A percentile compares a stretch with the other conserved stretches of the same genome.
Evolutionary conservation across 2,113 vertebrate species (phyloP).

Genomic region (Campylomormyrus numenius): DNA sequence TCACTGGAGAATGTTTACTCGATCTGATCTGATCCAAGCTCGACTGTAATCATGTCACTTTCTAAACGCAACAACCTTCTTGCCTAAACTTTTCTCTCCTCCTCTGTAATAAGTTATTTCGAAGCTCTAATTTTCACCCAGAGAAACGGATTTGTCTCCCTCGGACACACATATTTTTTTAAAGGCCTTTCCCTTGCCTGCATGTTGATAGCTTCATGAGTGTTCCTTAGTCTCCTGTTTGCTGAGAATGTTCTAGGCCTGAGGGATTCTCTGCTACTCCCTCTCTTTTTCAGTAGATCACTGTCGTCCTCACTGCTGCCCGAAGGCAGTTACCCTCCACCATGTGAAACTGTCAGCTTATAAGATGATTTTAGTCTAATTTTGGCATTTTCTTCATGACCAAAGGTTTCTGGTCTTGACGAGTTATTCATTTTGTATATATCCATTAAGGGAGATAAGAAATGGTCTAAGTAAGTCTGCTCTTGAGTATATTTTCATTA

Average conservation of each 20-base stretch:
- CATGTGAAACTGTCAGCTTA: not conserved
- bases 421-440: not conserved
- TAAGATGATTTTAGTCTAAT: not conserved
- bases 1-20: not conserved
- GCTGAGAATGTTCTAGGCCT: not conserved
- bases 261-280: not conserved
- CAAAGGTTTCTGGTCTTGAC: not conserved
- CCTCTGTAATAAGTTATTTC: not conserved
- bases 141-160: not conserved
- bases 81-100: not conserved
- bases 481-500: not conserved
- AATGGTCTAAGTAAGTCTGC: not conserved
- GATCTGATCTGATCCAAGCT: not conserved
- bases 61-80: not conserved
- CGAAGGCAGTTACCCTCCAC: not conserved
- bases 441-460: not conserved
- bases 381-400: not conserved
- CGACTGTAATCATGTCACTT: not conserved
- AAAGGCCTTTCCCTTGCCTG: not conserved
- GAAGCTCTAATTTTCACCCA: not conserved
- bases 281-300: not conserved
- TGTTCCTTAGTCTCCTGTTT: not conserved
- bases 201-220: not conserved
- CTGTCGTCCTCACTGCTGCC: not conserved
- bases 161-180: not conserved